Base-by-base conservation (phyloP, 2,888 invertebrate species). In the Orchesellides sinensis region DNA sequence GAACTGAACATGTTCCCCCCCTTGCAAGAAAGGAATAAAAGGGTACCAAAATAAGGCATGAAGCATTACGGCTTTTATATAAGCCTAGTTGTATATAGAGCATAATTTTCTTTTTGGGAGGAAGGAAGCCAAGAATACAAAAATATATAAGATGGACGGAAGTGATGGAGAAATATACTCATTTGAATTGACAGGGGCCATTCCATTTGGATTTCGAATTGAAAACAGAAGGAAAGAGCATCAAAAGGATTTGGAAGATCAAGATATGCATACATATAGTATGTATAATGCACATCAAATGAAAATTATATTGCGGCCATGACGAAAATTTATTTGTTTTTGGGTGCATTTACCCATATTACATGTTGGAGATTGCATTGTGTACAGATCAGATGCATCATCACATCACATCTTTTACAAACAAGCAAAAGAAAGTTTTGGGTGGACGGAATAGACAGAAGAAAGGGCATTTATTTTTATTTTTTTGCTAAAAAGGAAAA, bases 361-460 rank as follows among this genome's bases (percentile, higher is more conserved):
- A n/a, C n/a, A n/a, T n/a, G n/a, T n/a, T n/a, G 40, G 40, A 40
- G n/a, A 40, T 2, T 2, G 40, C n/a, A 14, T 40, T 40, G n/a
- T 40, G 10, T 40, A 40, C 40, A 40, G 40, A 40, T 1, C 10
- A 40, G 40, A 40, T 40, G 40, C 40, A 40, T 40, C 40, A 40
- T 40, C 40, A 40, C 40, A n/a, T 40, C 40, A 40, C 40, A 56
- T 56, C 10, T 25, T 54, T 10, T n/a, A n/a, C 5, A 6, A 52
- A 52, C 21, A 52, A 52, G 23, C 5, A 54, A 12, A 25, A 25
- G 54, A 19, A 54, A 54, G n/a, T n/a, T n/a, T n/a, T n/a, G n/a
- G n/a, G n/a, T n/a, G 10, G 25, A 54, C 23, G 54, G 54, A n/a
- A 54, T 54, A 25, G 54, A 54, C 54, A 49, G 23, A 54, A 25